Percentiles rank a stretch among this genome's conserved stretches.
These are phyloP conservation scores for Eilema depressum DNA, from an alignment of 2,888 invertebrate species.

Conservation along the genomic window DNA sequence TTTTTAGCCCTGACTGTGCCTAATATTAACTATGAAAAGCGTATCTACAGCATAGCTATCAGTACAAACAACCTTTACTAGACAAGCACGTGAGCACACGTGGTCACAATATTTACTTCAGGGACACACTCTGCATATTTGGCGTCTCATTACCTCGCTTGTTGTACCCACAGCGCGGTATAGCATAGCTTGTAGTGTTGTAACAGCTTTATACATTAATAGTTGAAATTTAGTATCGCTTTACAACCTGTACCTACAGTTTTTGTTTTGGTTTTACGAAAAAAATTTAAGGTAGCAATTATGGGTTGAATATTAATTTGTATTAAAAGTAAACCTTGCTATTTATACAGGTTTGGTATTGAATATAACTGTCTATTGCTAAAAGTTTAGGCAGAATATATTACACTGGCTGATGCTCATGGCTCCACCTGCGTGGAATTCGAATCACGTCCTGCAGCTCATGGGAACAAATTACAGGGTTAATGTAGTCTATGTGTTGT, in stretches of 20 bases:
- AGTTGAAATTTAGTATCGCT: slow-evolving; percentile 20
- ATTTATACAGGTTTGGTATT: not conserved
- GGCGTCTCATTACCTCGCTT: slow-evolving; percentile 64
- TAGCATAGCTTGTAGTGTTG: slow-evolving; percentile 17
- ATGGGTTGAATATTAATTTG: not conserved
- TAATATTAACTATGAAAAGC: no score
- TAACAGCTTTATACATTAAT: slow-evolving; percentile 19
- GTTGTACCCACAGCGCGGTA: slow-evolving; percentile 38
- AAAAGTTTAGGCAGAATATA: no score
- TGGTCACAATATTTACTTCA: slow-evolving; percentile 81
- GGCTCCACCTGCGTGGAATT: no score
- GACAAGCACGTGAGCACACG: slow-evolving; percentile 71
- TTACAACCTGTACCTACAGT: slow-evolving; percentile 3
- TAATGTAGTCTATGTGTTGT: no score
- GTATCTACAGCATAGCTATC: slow-evolving; percentile 26
- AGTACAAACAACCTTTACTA: slow-evolving; percentile 39
- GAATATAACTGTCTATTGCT: no score
- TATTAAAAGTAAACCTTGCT: not conserved
- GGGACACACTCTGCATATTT: slow-evolving; percentile 80
- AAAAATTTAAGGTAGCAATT: not conserved
- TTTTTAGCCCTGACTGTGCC: no score
- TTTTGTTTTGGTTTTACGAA: not conserved
- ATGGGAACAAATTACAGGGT: no score
- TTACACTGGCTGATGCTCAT: no score
- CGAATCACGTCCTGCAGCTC: no score